Conservation (phyloP, 2,888 invertebrate genomes). For the Neoitamus cyanurus region DNA sequence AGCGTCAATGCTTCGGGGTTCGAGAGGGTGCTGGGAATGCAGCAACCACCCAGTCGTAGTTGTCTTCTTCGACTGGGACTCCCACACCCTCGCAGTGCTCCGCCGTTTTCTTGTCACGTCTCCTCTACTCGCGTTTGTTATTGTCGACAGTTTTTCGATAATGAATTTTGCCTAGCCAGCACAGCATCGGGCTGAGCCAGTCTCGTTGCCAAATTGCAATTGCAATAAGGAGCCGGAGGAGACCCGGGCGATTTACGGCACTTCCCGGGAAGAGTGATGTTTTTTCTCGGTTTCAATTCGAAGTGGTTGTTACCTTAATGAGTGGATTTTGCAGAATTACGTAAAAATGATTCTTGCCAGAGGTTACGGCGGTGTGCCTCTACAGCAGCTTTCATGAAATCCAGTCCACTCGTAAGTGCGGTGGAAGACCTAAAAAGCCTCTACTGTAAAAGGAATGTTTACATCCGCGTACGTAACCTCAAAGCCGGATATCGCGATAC, state of each 20-base stretch:
- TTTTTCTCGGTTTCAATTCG: not conserved
- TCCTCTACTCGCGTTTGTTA: slow-evolving; percentile 5
- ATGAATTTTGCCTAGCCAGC: not conserved
- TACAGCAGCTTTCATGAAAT: not conserved
- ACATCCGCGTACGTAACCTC: not conserved
- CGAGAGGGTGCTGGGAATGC: slow-evolving; percentile 17
- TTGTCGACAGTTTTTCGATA: slow-evolving; percentile 18
- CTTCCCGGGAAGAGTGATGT: not conserved
- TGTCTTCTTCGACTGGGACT: not conserved
- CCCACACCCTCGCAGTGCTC: not conserved
- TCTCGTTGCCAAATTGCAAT: not conserved
- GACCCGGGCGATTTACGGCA: not conserved
- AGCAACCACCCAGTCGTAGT: not conserved
- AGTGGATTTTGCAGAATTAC: not conserved
- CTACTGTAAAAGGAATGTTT: not conserved
- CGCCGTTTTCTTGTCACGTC: slow-evolving; percentile 21
- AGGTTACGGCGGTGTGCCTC: not conserved
- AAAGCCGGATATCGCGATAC: not conserved
- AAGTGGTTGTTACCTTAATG: not conserved
- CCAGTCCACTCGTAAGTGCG: not conserved
- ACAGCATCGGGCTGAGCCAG: not conserved
- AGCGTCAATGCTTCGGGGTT: not conserved
- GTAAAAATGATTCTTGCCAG: not conserved
- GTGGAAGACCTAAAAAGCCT: not conserved
- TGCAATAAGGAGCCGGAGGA: not conserved